phyloP scores from a whole-genome alignment of 2,888 invertebrate genomes.

The Cephus rjabovi region DNA sequence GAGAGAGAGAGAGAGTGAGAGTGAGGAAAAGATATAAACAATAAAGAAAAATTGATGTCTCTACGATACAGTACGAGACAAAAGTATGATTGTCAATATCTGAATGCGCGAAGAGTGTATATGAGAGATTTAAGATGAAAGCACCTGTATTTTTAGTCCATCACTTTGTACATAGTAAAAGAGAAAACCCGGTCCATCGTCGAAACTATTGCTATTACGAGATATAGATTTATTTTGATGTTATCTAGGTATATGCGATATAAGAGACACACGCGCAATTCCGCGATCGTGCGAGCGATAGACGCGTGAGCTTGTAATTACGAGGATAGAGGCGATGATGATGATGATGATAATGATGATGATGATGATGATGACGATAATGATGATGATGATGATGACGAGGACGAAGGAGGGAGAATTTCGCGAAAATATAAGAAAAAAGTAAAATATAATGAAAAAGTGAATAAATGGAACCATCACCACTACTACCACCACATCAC shows the following conservation, averaged over 20 bases:
- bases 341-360: slow-evolving; percentile 8
- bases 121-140: neutral
- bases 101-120: neutral
- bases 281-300: slow-evolving; percentile 21
- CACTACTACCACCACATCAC: slow-evolving; percentile 25
- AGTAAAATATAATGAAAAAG: neutral
- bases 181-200: slow-evolving; percentile 27
- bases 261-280: slow-evolving; percentile 13
- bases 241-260: slow-evolving; percentile 63
- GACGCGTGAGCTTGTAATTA: slow-evolving; percentile 4
- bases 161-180: slow-evolving; percentile 45
- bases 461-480: neutral
- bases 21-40: slow-evolving; percentile 11
- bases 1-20: slow-evolving; percentile 2
- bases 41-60: slow-evolving; percentile 14
- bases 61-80: slow-evolving; percentile 13
- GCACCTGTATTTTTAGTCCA: slow-evolving; percentile 42
- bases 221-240: slow-evolving; percentile 66
- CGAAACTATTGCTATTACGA: slow-evolving; percentile 55
- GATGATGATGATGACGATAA: neutral
- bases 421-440: neutral
- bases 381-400: too few relatives aligned
- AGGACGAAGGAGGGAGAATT: neutral
- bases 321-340: slow-evolving; percentile 21
- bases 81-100: neutral